A percentile compares a stretch with the other conserved stretches of the same genome.
Evolutionary conservation across 2,888 invertebrate genomes (phyloP).

Genomic region (Lasioglossum leucozonium): DNA sequence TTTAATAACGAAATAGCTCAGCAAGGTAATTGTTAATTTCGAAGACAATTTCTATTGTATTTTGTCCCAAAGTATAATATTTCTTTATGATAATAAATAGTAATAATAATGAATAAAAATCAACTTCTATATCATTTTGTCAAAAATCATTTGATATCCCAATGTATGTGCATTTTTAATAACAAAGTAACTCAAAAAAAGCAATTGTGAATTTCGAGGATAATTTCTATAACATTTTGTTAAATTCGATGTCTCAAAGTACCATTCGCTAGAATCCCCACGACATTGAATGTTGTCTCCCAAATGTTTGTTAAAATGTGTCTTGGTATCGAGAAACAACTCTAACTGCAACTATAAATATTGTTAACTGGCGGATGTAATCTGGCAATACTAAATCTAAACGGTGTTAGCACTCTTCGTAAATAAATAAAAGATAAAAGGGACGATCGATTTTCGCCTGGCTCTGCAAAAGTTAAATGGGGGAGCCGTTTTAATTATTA

Average conservation of each 20-base stretch:
- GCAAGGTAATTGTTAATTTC: too few relatives aligned
- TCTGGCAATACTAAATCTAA: conserved; percentile 1
- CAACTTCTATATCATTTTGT: too few relatives aligned
- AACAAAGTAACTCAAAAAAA: too few relatives aligned
- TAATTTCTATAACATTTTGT: background rate
- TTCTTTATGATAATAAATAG: too few relatives aligned
- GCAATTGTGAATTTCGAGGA: background rate
- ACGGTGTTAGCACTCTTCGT: conserved; percentile 58
- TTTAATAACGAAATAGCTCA: too few relatives aligned
- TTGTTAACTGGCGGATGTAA: background rate
- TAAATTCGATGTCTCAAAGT: background rate
- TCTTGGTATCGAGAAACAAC: conserved; percentile 1
- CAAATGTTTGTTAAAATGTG: conserved; percentile 23
- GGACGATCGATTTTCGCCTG: conserved; percentile 13
- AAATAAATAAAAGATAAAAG: conserved; percentile 19
- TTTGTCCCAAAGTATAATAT: too few relatives aligned
- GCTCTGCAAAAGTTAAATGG: background rate
- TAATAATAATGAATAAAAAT: too few relatives aligned
- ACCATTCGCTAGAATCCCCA: background rate
- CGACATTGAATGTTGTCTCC: conserved; percentile 61
- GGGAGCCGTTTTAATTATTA: conserved; percentile 16
- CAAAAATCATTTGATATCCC: too few relatives aligned
- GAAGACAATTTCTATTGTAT: too few relatives aligned
- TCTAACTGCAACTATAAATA: background rate
- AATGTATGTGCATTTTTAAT: too few relatives aligned